Conservation (phyloP, 1,140 invertebrate species). For the Heliconius nattereri region DNA sequence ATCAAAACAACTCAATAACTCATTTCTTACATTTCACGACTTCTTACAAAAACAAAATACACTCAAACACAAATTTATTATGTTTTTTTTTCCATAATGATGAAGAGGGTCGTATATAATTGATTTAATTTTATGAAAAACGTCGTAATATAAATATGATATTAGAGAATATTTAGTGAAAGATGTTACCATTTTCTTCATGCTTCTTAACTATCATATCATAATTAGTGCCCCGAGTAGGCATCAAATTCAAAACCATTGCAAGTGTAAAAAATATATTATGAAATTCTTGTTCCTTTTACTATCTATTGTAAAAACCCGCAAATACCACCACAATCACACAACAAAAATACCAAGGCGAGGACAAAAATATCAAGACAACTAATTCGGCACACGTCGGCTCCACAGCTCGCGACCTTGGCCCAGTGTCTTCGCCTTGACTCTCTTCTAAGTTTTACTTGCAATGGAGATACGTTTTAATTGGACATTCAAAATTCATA, state of each 20-base stretch:
- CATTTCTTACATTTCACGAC: not conserved
- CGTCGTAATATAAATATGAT: no score
- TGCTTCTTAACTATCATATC: no score
- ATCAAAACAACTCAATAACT: constrained; percentile 16
- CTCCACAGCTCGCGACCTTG: constrained; percentile 33
- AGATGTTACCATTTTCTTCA: no score
- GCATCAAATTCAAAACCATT: no score
- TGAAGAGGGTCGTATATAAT: no score
- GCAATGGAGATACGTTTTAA: constrained; percentile 36
- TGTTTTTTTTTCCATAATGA: no score
- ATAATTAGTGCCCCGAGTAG: no score
- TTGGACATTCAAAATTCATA: constrained; percentile 33
- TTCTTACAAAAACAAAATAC: no score
- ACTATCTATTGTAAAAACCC: constrained; percentile 11
- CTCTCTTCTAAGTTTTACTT: constrained; percentile 34
- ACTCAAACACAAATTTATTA: no score
- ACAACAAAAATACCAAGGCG: constrained; percentile 15
- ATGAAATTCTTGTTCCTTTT: not conserved
- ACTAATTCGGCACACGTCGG: constrained; percentile 38
- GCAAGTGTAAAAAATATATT: no score
- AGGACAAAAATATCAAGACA: constrained; percentile 34
- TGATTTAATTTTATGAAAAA: no score
- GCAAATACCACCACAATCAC: constrained; percentile 1
- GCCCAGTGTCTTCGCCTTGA: constrained; percentile 35
- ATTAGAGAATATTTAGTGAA: no score